Percentiles rank a stretch among this genome's conserved stretches.
phyloP scores from a whole-genome alignment of 2,113 vertebrate species.

The Bucco capensis region DNA sequence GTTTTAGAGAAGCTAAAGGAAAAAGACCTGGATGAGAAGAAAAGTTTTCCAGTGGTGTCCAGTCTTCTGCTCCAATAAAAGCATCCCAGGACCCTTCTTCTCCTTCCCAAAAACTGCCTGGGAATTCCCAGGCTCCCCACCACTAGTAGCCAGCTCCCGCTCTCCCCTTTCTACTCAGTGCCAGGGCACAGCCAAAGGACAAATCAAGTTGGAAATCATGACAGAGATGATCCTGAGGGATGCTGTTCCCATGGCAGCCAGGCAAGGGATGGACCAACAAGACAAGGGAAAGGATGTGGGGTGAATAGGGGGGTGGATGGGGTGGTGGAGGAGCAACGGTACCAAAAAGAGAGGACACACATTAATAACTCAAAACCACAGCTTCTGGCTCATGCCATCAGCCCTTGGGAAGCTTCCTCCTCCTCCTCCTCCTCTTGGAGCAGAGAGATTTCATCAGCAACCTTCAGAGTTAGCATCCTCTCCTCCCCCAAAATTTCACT shows the following conservation, averaged over 20 bases:
- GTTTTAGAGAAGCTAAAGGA: not conserved
- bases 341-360: not conserved
- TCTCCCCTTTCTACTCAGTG: not conserved
- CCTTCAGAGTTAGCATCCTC: not conserved
- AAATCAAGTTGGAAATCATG: not conserved
- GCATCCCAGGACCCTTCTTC: not conserved
- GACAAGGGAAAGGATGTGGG: not conserved
- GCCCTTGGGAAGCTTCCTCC: not conserved
- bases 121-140: not conserved
- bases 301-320: not conserved
- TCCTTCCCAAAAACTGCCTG: not conserved
- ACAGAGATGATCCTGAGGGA: not conserved
- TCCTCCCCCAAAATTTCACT: accelerated
- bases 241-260: not conserved
- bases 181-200: not conserved
- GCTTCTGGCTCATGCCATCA: not conserved
- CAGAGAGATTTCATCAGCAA: not conserved
- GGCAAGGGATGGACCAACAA: not conserved
- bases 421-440: not conserved
- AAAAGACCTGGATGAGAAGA: not conserved
- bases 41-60: not conserved
- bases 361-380: not conserved
- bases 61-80: not conserved
- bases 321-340: no score
- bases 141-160: not conserved